phyloP scores from a whole-genome alignment of 2,888 invertebrate species.

The Stegana nigrithorax region DNA sequence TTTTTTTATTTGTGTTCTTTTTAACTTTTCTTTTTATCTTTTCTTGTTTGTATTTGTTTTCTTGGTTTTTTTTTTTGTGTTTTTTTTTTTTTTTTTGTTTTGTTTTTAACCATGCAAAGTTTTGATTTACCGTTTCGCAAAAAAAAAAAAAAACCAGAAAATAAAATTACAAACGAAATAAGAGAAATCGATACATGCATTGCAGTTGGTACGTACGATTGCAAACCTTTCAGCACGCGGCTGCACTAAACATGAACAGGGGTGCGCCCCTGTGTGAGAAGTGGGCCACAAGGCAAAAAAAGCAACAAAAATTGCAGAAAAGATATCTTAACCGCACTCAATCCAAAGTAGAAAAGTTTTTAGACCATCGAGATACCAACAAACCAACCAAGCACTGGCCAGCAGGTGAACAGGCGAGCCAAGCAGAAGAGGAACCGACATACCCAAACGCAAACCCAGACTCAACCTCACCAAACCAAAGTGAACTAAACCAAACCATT shows the following conservation, averaged over 20 bases:
- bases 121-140: no score
- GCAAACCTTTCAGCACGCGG: no score
- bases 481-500: conserved; percentile 27
- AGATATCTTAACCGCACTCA: conserved; percentile 41
- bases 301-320: background rate
- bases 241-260: background rate
- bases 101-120: no score
- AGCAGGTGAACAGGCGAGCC: conserved; percentile 8
- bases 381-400: conserved; percentile 10
- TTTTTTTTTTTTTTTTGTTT: conserved; percentile 29
- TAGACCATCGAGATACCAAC: conserved; percentile 28
- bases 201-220: no score
- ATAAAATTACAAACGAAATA: no score
- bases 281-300: background rate
- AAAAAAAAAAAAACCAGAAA: conserved; percentile 14
- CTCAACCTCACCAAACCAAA: conserved; percentile 20
- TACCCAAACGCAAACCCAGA: background rate
- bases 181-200: no score
- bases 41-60: background rate
- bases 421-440: background rate
- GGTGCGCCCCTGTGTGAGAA: background rate
- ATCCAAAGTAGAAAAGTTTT: conserved; percentile 50
- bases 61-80: conserved; percentile 14
- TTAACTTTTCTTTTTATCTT: background rate
- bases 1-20: conserved; percentile 24